These are phyloP conservation scores for Sceloporus tristichus DNA, from an alignment of 2,113 vertebrate genomes.

Conservation along the genomic window DNA sequence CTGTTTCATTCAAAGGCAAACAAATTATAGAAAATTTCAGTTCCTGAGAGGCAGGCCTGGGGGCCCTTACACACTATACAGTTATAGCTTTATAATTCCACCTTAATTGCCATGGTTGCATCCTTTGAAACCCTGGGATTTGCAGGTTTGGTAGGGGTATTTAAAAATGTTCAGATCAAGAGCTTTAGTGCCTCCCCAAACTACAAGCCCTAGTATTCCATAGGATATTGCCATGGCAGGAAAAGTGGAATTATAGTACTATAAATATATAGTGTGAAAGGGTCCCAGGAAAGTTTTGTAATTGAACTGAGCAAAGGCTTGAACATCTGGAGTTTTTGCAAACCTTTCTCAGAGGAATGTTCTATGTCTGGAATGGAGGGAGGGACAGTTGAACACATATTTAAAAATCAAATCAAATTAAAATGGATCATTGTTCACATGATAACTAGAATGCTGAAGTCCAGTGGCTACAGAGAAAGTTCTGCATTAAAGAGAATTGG, in stretches of 20 bases:
- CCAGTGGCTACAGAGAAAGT: background rate
- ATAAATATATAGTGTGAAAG: background rate
- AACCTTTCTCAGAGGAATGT: background rate
- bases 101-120: too few species aligned
- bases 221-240: too few species aligned
- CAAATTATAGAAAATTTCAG: background rate
- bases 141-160: too few species aligned
- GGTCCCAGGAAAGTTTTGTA: background rate
- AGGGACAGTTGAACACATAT: background rate
- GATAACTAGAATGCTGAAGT: background rate
- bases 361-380: background rate
- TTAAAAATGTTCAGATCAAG: too few species aligned
- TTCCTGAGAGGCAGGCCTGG: too few species aligned
- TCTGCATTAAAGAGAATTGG: background rate
- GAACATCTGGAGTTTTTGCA: background rate
- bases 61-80: too few species aligned
- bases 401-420: background rate
- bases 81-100: too few species aligned
- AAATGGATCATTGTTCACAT: background rate
- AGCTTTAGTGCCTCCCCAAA: too few species aligned
- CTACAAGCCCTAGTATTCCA: too few species aligned
- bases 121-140: too few species aligned
- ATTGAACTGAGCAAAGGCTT: background rate
- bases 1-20: background rate
- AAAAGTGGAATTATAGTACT: too few species aligned